Conservation (phyloP, 2,888 invertebrate species). For the Parapristionchus giblindavisi region DNA sequence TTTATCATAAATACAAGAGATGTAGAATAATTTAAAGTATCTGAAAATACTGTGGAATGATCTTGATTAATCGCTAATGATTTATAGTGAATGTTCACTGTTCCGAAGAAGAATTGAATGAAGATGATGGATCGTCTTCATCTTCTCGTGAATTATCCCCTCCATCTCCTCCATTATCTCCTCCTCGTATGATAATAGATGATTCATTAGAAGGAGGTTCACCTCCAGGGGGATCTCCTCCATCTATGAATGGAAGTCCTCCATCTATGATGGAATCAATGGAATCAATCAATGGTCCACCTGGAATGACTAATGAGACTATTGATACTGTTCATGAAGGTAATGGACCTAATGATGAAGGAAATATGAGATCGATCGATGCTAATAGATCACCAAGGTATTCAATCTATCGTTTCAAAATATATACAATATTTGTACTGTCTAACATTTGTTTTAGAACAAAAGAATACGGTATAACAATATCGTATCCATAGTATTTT, state of each 20-base stretch:
- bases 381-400: slow-evolving; percentile 14
- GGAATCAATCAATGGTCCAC: slow-evolving; percentile 19
- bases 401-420: not conserved
- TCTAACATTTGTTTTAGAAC: not conserved
- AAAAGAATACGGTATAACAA: not conserved
- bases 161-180: slow-evolving; percentile 22
- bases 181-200: slow-evolving; percentile 21
- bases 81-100: too few relatives aligned
- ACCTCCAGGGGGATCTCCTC: slow-evolving; percentile 25
- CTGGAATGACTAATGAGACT: slow-evolving; percentile 5
- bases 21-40: too few relatives aligned
- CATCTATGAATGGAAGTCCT: not conserved
- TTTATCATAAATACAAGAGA: too few relatives aligned
- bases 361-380: not conserved
- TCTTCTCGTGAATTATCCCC: slow-evolving; percentile 21
- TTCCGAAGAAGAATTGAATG: slow-evolving; percentile 11
- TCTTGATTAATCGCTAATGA: too few relatives aligned
- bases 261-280: slow-evolving; percentile 10
- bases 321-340: too few relatives aligned
- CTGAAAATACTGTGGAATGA: too few relatives aligned
- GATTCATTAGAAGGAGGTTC: slow-evolving; percentile 6
- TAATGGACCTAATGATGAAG: slow-evolving; percentile 18
- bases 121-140: not conserved
- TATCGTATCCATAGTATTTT: not conserved
- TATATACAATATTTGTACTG: not conserved